Percentiles rank a stretch among this genome's conserved stretches.
Conservation (phyloP, 2,888 invertebrate species). For the Diplazon laetatorius region DNA sequence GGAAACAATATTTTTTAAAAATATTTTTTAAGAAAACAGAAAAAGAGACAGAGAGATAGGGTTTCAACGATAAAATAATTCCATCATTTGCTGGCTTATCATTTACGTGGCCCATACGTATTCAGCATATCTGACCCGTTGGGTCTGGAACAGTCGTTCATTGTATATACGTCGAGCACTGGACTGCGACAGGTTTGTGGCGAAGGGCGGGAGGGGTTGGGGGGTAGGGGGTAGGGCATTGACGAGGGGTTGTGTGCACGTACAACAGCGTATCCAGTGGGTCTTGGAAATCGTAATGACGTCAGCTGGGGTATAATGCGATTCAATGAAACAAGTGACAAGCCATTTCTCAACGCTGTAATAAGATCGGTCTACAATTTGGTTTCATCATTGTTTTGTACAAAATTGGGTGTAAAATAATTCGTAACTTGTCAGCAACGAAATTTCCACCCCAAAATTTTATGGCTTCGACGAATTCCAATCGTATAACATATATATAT, state of each 20-base stretch:
- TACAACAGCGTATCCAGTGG: neutral
- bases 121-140: neutral
- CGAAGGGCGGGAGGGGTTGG: neutral
- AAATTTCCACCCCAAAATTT: no score
- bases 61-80: neutral
- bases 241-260: neutral
- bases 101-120: neutral
- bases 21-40: no score
- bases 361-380: slow-evolving; percentile 1
- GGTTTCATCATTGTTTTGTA: slow-evolving; percentile 6
- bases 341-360: neutral
- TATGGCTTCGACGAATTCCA: no score
- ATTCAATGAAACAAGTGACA: slow-evolving; percentile 32
- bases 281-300: slow-evolving; percentile 25
- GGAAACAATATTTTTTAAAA: no score
- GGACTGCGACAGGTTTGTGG: neutral
- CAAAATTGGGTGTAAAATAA: neutral
- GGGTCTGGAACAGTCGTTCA: neutral
- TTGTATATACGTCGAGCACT: neutral
- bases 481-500: no score
- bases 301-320: slow-evolving; percentile 10
- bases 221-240: neutral
- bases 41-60: no score
- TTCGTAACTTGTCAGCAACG: no score
- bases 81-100: slow-evolving; percentile 4